Conservation (phyloP, 2,888 invertebrate genomes). For the Tetanocera ferruginea region DNA sequence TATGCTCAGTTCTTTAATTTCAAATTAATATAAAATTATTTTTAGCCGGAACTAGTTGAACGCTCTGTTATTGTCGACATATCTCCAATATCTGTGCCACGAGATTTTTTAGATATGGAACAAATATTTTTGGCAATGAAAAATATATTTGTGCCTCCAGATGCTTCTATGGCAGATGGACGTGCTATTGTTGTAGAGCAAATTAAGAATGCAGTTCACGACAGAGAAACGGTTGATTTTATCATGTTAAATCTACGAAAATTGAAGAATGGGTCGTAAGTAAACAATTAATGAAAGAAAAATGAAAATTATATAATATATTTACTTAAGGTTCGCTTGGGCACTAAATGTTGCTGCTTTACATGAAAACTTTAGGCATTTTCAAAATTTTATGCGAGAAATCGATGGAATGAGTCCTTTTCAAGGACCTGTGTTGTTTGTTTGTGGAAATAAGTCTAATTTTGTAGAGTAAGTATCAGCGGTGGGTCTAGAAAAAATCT, state of each 20-base stretch:
- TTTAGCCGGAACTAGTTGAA: conserved; percentile 75
- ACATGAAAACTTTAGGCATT: conserved; percentile 74
- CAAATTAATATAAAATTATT: conserved; percentile 7
- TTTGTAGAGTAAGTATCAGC: conserved; percentile 78
- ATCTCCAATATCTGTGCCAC: conserved; percentile 74
- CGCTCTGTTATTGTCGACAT: conserved; percentile 81
- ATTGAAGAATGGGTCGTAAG: conserved; percentile 63
- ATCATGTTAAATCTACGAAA: conserved; percentile 88
- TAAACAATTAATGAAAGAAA: not conserved
- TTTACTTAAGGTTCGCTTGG: conserved; percentile 76
- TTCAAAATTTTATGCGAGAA: conserved; percentile 45
- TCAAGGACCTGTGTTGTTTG: conserved; percentile 82
- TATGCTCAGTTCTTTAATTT: not conserved
- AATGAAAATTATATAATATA: not conserved
- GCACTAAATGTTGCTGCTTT: conserved; percentile 84
- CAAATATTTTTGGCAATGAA: conserved; percentile 77
- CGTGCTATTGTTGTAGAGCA: conserved; percentile 77
- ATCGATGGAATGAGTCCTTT: conserved; percentile 58
- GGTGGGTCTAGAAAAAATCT: no score
- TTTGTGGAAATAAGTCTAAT: conserved; percentile 87
- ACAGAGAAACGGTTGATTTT: conserved; percentile 79
- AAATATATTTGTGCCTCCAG: conserved; percentile 73
- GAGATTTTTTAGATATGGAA: conserved; percentile 75
- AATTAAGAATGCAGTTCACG: conserved; percentile 72
- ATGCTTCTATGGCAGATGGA: conserved; percentile 79